phyloP scores from a whole-genome alignment of 2,797 vertebrate genomes.

The Sebastes reedi region DNA sequence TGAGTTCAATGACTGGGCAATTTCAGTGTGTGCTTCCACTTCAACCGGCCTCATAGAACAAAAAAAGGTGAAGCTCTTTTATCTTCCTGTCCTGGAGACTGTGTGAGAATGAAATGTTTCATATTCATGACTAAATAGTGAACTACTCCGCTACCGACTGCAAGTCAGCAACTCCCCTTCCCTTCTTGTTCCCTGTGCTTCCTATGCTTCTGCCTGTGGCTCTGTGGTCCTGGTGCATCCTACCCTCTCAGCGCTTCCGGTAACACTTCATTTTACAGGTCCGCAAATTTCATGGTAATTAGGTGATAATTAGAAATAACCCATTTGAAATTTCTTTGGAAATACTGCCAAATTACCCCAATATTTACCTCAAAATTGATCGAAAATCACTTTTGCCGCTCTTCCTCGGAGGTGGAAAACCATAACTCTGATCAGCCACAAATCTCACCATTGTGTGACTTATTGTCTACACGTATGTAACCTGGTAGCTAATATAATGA shows the following conservation, averaged over 20 bases:
- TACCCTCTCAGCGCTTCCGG: not conserved
- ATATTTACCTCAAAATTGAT: too few species aligned
- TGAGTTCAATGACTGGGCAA: conserved; percentile 65
- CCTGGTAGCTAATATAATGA: too few species aligned
- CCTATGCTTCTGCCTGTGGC: conserved; percentile 31
- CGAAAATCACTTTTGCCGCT: too few species aligned
- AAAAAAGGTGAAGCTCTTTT: conserved; percentile 42
- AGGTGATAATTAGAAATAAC: too few species aligned
- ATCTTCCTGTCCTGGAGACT: conserved; percentile 18
- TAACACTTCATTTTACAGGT: too few species aligned
- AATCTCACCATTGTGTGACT: too few species aligned
- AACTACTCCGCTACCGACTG: conserved; percentile 30
- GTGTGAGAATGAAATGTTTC: conserved; percentile 26
- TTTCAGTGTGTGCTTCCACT: conserved; percentile 30
- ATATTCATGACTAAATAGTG: conserved; percentile 40
- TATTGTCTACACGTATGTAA: too few species aligned
- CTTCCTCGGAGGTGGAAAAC: too few species aligned
- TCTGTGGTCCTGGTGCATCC: conserved; percentile 24
- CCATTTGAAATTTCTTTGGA: too few species aligned
- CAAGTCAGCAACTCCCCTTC: conserved; percentile 33
- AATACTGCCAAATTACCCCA: too few species aligned
- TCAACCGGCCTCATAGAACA: conserved; percentile 50
- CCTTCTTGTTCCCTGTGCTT: conserved; percentile 10
- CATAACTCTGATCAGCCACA: too few species aligned
- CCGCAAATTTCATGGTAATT: too few species aligned